Conservation (phyloP, 2,888 invertebrate species). For the Liodrosophila aerea region DNA sequence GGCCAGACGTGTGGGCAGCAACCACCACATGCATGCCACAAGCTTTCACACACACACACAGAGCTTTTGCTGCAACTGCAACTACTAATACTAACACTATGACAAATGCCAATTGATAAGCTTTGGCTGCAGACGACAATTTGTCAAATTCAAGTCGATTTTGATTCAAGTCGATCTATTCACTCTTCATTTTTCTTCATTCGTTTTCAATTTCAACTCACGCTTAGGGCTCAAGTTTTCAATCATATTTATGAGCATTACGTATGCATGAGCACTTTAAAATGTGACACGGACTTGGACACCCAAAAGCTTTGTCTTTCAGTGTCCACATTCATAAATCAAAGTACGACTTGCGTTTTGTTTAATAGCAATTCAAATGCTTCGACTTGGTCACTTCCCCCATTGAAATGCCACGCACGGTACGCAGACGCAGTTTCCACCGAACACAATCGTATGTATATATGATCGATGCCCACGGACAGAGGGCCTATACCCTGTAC, state of each 20-base stretch:
- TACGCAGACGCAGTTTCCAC: conserved; percentile 43
- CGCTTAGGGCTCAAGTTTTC: conserved; percentile 15
- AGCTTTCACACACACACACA: conserved; percentile 22
- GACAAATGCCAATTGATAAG: too few species aligned
- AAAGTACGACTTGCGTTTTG: conserved; percentile 38
- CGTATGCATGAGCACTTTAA: conserved; percentile 28
- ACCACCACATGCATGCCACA: neutral
- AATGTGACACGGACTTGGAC: conserved; percentile 26
- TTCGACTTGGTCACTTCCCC: conserved; percentile 14
- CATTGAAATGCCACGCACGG: conserved; percentile 65
- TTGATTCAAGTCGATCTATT: too few species aligned
- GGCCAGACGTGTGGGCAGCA: conserved; percentile 20
- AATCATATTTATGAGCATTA: conserved; percentile 39
- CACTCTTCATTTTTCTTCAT: conserved; percentile 21
- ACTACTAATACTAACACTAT: too few species aligned
- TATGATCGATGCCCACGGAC: conserved; percentile 27
- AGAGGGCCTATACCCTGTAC: conserved; percentile 15
- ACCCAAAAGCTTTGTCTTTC: conserved; percentile 8
- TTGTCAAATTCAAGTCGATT: conserved; percentile 61
- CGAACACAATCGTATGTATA: conserved; percentile 24
- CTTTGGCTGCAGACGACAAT: too few species aligned
- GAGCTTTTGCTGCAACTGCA: too few species aligned
- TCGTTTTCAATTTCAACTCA: conserved; percentile 18
- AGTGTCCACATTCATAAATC: conserved; percentile 61
- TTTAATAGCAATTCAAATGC: conserved; percentile 46